These are phyloP conservation scores for Orussus abietinus DNA, from an alignment of 1,140 invertebrate species.

Conservation along the genomic window DNA sequence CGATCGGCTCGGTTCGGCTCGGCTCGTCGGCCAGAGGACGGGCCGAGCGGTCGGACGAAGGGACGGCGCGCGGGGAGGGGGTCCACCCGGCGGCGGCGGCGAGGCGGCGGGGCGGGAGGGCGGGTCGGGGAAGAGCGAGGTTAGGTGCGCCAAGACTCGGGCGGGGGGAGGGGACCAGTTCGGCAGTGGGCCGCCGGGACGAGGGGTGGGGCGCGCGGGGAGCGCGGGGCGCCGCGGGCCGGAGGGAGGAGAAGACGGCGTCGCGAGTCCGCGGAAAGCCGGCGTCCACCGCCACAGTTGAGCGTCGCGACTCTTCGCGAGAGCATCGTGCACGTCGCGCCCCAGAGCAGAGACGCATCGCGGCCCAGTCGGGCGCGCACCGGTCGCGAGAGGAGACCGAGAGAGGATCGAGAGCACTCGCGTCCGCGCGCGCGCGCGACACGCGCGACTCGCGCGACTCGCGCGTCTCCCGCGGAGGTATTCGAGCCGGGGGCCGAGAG, in stretches of 20 bases:
- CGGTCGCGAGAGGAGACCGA: too few relatives aligned
- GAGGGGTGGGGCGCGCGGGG: neutral
- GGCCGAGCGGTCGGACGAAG: constrained; percentile 9
- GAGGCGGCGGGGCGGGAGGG: neutral
- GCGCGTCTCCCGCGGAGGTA: too few relatives aligned
- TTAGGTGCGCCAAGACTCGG: constrained; percentile 7
- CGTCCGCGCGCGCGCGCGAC: too few relatives aligned
- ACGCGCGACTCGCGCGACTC: too few relatives aligned
- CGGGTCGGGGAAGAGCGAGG: neutral
- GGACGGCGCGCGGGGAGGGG: neutral
- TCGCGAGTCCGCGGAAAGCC: constrained; percentile 27
- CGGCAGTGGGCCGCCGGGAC: constrained; percentile 3
- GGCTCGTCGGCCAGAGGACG: constrained; percentile 1
- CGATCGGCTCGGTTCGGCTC: neutral
- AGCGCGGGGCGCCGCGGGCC: neutral
- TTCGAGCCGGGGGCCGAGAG: too few relatives aligned
- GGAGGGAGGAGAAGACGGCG: constrained; percentile 19
- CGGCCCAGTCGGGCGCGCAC: too few relatives aligned
- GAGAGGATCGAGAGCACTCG: too few relatives aligned
- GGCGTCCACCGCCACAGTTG: constrained; percentile 33
- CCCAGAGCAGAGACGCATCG: too few relatives aligned
- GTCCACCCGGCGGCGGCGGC: neutral
- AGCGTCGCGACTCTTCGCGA: constrained; percentile 33
- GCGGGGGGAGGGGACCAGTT: constrained; percentile 9
- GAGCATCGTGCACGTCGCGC: constrained; percentile 24